Conservation (phyloP, 2,113 vertebrate species). For the Rhinolophus ferrumequinum region DNA sequence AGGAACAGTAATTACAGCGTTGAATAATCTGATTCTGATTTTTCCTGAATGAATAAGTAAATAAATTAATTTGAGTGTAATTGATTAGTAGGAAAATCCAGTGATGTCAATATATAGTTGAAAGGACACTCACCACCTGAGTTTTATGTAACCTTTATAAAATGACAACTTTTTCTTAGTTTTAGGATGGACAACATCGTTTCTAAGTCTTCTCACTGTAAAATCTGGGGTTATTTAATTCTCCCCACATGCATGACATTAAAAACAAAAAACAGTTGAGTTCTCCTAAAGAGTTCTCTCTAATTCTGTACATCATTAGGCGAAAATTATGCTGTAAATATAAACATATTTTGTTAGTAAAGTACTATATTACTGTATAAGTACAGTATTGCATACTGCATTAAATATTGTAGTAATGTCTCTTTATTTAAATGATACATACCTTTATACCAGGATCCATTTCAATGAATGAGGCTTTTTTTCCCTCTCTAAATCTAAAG, state of each 20-base stretch:
- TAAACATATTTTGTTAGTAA: background rate
- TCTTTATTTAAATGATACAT: background rate
- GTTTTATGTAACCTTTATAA: background rate
- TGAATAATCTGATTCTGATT: slow-evolving; percentile 20
- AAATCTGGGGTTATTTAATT: background rate
- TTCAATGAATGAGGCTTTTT: background rate
- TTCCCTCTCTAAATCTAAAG: background rate
- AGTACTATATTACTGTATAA: background rate
- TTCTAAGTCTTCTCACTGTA: background rate
- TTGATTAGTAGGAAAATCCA: background rate
- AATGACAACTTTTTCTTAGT: background rate
- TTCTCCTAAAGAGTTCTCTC: background rate
- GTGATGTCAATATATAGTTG: background rate
- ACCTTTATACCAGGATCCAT: background rate
- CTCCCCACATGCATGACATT: background rate
- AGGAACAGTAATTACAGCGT: background rate
- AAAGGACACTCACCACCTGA: background rate
- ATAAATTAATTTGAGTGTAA: background rate
- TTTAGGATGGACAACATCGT: background rate
- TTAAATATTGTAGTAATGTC: background rate
- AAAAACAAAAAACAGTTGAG: background rate
- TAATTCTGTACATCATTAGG: background rate
- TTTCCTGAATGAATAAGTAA: background rate
- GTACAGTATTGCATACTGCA: background rate
- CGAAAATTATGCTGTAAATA: background rate